Evolutionary conservation across 2,888 invertebrate genomes (phyloP).

Genomic region (Drosophila histrio): DNA sequence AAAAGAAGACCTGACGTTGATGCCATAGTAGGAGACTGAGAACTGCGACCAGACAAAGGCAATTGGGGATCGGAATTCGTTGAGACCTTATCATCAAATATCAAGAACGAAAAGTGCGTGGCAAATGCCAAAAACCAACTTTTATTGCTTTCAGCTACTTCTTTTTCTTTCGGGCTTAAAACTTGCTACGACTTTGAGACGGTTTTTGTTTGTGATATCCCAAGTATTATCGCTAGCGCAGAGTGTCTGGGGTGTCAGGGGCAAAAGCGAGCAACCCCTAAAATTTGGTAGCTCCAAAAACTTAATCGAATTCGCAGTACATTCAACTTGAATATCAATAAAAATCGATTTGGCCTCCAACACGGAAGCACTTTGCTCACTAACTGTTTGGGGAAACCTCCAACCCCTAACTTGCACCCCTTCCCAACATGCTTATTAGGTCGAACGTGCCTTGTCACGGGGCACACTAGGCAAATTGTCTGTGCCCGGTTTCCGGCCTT

Average conservation of each 20-base stretch:
- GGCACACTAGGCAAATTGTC: constrained; percentile 56
- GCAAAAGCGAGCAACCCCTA: constrained; percentile 37
- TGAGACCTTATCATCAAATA: constrained; percentile 38
- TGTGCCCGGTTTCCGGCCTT: constrained; percentile 55
- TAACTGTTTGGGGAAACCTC: constrained; percentile 7
- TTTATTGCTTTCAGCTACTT: constrained; percentile 15
- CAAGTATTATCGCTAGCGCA: constrained; percentile 19
- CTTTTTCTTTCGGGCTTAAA: neutral
- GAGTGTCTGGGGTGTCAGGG: constrained; percentile 1
- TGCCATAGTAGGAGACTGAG: neutral
- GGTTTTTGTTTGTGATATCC: neutral
- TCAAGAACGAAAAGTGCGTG: constrained; percentile 29
- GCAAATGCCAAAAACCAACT: constrained; percentile 32
- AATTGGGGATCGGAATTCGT: constrained; percentile 18
- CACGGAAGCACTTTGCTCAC: constrained; percentile 58
- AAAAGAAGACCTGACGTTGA: constrained; percentile 2
- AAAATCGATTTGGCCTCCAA: constrained; percentile 71
- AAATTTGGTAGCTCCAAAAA: constrained; percentile 21
- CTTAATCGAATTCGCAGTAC: constrained; percentile 52
- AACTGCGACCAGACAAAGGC: constrained; percentile 4
- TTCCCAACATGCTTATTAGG: constrained; percentile 63
- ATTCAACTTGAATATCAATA: constrained; percentile 73
- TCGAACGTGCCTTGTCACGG: constrained; percentile 71
- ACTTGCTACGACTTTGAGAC: constrained; percentile 10
- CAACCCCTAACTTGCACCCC: neutral